Conservation (phyloP, 1,140 invertebrate genomes). For the Drosophila sturtevanti region DNA sequence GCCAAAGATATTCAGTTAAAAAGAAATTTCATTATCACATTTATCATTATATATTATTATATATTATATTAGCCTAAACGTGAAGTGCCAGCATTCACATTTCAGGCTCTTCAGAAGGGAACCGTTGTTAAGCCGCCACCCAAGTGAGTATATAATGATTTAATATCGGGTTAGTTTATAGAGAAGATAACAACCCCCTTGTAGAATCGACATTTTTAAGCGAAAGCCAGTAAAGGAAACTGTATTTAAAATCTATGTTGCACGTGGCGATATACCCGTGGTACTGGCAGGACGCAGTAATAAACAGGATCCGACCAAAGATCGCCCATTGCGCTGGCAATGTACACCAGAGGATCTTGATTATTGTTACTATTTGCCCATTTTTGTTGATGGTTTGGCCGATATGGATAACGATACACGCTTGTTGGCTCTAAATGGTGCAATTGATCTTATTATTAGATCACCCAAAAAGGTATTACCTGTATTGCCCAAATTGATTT, state of each 20-base stretch:
- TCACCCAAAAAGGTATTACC: conserved; percentile 94
- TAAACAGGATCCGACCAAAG: conserved; percentile 66
- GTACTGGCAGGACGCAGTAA: conserved; percentile 47
- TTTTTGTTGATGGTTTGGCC: conserved; percentile 93
- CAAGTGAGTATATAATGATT: conserved; percentile 50
- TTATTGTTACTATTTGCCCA: conserved; percentile 95
- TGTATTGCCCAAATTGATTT: conserved; percentile 95
- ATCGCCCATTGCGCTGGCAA: conserved; percentile 68
- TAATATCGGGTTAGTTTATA: neutral
- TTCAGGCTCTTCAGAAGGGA: conserved; percentile 89
- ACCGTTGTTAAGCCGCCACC: conserved; percentile 87
- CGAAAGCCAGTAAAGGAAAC: conserved; percentile 67
- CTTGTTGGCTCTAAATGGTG: conserved; percentile 62
- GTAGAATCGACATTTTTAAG: conserved; percentile 72
- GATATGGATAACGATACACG: conserved; percentile 68
- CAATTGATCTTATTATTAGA: conserved; percentile 86
- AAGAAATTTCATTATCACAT: too few relatives aligned
- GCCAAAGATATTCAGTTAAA: too few relatives aligned
- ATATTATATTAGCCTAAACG: conserved; percentile 68
- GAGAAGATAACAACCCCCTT: too few relatives aligned
- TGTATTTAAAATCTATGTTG: conserved; percentile 72
- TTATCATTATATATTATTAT: too few relatives aligned
- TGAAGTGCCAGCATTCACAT: conserved; percentile 90
- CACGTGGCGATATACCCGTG: conserved; percentile 77
- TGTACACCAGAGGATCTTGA: conserved; percentile 88